Conservation (phyloP, 1,140 invertebrate genomes). For the Tetranychus cinnabarinus region DNA sequence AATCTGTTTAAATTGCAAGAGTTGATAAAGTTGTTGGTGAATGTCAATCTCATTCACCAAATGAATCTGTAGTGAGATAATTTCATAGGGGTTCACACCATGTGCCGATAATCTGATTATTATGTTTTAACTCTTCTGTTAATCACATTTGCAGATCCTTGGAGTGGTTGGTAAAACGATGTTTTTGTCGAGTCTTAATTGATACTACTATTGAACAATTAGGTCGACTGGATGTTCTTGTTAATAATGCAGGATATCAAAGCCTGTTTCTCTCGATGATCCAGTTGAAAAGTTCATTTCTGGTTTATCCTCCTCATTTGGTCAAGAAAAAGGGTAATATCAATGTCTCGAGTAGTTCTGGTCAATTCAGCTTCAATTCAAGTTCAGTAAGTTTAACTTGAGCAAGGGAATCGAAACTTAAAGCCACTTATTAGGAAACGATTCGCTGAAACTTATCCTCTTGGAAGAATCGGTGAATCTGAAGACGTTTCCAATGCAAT, state of each 20-base stretch:
- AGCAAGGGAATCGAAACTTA: background rate
- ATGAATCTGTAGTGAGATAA: no score
- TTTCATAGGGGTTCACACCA: no score
- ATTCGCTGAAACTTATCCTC: slow-evolving; percentile 1
- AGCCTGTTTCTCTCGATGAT: background rate
- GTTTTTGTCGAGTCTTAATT: slow-evolving; percentile 15
- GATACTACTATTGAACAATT: slow-evolving; percentile 25
- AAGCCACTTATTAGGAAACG: background rate
- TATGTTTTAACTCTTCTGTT: no score
- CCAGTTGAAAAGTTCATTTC: background rate
- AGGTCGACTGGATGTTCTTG: slow-evolving; percentile 44
- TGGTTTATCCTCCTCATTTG: slow-evolving; percentile 39
- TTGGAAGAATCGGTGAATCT: slow-evolving; percentile 28
- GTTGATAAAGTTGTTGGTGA: no score
- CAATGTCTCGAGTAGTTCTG: slow-evolving; percentile 67
- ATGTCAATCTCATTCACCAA: no score
- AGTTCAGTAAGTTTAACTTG: background rate
- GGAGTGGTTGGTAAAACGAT: slow-evolving; percentile 10
- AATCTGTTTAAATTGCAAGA: no score
- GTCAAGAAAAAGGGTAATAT: slow-evolving; percentile 53
- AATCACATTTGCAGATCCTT: background rate
- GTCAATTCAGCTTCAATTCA: slow-evolving; percentile 21
- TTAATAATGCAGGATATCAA: slow-evolving; percentile 57
- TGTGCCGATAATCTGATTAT: no score
- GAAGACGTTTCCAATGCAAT: slow-evolving; percentile 54